Evolutionary conservation across 2,888 invertebrate species (phyloP).

Genomic region (Plebejus argus): DNA sequence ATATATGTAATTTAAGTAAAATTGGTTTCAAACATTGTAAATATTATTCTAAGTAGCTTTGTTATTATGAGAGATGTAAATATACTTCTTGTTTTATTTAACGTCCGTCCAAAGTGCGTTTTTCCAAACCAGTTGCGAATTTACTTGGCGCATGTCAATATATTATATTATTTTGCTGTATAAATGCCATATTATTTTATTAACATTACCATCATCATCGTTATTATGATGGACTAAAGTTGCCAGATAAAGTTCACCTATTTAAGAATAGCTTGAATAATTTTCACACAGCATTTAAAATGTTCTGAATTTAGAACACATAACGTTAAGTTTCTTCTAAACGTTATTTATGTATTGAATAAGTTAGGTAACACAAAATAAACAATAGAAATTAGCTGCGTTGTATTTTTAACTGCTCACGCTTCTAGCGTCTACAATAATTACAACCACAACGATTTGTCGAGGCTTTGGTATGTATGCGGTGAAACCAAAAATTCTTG

Average conservation of each 20-base stretch:
- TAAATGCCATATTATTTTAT: neutral
- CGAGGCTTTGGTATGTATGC: too few relatives aligned
- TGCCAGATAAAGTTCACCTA: too few relatives aligned
- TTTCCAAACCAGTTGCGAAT: neutral
- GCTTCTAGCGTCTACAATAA: too few relatives aligned
- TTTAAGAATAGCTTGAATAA: too few relatives aligned
- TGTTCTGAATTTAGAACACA: too few relatives aligned
- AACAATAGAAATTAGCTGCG: neutral
- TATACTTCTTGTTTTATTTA: neutral
- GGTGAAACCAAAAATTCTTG: too few relatives aligned
- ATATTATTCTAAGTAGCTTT: neutral
- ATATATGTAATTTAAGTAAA: too few relatives aligned
- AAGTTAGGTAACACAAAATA: neutral
- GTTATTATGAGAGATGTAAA: neutral
- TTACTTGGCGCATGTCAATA: neutral
- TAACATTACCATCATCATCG: neutral
- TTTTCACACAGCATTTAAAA: too few relatives aligned
- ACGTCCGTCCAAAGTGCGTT: neutral
- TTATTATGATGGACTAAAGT: neutral
- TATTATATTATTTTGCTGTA: too few relatives aligned
- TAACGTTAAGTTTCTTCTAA: too few relatives aligned
- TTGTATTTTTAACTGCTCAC: neutral
- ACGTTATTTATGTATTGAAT: too few relatives aligned
- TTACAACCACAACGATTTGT: too few relatives aligned
- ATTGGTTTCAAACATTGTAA: neutral